phyloP scores from a whole-genome alignment of 2,888 invertebrate species.

The Lasioglossum lativentre region DNA sequence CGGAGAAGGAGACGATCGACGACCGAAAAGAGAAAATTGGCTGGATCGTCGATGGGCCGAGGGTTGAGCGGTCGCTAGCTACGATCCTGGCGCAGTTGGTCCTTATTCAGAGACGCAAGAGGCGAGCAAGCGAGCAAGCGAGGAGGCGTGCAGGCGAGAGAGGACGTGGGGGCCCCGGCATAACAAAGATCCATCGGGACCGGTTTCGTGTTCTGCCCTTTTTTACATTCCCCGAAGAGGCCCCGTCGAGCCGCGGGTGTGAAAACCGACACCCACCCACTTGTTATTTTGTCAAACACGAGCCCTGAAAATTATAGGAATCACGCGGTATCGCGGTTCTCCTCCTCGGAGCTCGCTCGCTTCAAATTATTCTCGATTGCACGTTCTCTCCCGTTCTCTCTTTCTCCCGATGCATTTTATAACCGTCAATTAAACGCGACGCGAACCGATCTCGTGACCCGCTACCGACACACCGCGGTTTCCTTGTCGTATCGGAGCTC shows the following conservation, averaged over 20 bases:
- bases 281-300: slow-evolving; percentile 83
- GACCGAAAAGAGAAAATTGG: background rate
- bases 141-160: slow-evolving; percentile 32
- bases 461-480: slow-evolving; percentile 53
- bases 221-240: slow-evolving; percentile 80
- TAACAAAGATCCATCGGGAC: slow-evolving; percentile 84
- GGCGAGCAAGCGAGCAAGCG: background rate
- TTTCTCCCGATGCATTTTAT: slow-evolving; percentile 68
- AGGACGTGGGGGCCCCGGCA: slow-evolving; percentile 63
- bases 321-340: slow-evolving; percentile 67
- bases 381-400: slow-evolving; percentile 7
- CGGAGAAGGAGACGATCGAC: background rate
- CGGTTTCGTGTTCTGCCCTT: slow-evolving; percentile 82
- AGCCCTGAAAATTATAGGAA: slow-evolving; percentile 80
- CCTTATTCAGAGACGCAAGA: slow-evolving; percentile 69
- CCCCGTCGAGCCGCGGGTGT: slow-evolving; percentile 83
- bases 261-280: slow-evolving; percentile 84
- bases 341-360: slow-evolving; percentile 5
- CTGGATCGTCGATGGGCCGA: background rate
- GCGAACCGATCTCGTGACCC: slow-evolving; percentile 63
- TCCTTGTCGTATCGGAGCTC: background rate
- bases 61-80: slow-evolving; percentile 33
- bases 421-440: slow-evolving; percentile 77
- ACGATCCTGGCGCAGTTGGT: slow-evolving; percentile 71
- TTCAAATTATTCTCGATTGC: slow-evolving; percentile 53